phyloP scores from a whole-genome alignment of 92 coral and sea anemone species.

The Blastomussa wellsi region DNA sequence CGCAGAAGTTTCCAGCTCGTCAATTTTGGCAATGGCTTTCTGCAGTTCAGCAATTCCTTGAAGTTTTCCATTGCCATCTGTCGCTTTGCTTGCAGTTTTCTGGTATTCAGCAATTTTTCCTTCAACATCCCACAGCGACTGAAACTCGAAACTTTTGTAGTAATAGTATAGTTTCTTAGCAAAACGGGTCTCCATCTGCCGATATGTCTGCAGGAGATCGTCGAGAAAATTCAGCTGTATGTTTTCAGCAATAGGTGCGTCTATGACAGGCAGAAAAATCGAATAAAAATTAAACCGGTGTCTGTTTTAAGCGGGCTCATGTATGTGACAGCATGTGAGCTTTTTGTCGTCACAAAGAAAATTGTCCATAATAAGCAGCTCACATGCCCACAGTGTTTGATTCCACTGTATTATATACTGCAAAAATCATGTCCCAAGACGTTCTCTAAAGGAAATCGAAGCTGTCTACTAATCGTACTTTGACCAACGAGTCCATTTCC shows the following conservation, averaged over 20 bases:
- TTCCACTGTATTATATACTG: too few relatives aligned
- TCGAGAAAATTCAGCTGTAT: conserved; percentile 22
- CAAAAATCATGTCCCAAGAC: too few relatives aligned
- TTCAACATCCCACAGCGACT: conserved; percentile 6
- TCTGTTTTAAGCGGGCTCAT: too few relatives aligned
- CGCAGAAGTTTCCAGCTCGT: neutral
- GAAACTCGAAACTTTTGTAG: conserved; percentile 11
- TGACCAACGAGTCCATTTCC: too few relatives aligned
- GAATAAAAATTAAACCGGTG: neutral
- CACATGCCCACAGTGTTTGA: too few relatives aligned
- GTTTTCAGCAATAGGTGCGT: neutral
- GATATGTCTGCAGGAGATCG: neutral
- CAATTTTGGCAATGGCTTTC: neutral
- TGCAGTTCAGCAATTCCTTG: neutral
- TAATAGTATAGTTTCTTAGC: neutral
- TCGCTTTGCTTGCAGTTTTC: neutral
- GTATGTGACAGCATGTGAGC: too few relatives aligned
- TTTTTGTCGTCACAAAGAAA: too few relatives aligned
- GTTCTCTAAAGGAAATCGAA: too few relatives aligned
- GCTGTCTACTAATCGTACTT: too few relatives aligned
- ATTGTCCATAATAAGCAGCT: too few relatives aligned
- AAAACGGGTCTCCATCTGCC: neutral
- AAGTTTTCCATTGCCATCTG: neutral
- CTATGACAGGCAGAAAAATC: neutral
- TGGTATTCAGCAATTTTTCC: neutral